Conservation (phyloP, 2,888 invertebrate species). For the Caenorhabditis sulstoni region DNA sequence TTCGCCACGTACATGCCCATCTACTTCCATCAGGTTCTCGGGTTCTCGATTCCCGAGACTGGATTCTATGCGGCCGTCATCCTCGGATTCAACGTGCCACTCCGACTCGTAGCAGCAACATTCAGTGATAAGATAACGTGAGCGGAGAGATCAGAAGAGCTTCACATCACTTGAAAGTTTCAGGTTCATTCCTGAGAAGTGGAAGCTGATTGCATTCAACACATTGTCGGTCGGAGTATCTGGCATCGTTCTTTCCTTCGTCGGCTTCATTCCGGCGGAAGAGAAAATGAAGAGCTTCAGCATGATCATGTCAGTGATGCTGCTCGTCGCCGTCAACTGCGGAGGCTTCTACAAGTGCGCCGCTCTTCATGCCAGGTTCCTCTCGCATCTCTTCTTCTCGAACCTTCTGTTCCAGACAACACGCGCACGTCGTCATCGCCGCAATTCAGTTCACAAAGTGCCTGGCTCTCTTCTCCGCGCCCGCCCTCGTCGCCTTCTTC, state of each 20-base stretch:
- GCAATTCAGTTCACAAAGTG: conserved; percentile 72
- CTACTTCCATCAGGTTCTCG: conserved; percentile 69
- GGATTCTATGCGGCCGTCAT: conserved; percentile 53
- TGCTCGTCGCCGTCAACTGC: conserved; percentile 38
- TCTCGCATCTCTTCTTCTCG: too few species aligned
- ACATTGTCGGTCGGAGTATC: conserved; percentile 51
- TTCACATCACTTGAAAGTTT: not conserved
- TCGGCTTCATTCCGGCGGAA: conserved; percentile 43
- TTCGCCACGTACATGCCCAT: conserved; percentile 69
- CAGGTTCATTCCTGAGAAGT: conserved; percentile 41
- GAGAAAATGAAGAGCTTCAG: conserved; percentile 16
- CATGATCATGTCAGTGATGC: conserved; percentile 25
- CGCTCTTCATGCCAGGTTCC: conserved; percentile 54
- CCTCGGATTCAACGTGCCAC: conserved; percentile 67
- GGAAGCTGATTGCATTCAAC: conserved; percentile 48
- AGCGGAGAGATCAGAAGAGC: not conserved
- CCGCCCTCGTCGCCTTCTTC: conserved; percentile 66
- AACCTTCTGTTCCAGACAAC: conserved; percentile 45
- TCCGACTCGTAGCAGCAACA: conserved; percentile 66
- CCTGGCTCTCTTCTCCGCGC: conserved; percentile 70
- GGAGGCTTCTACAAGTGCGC: conserved; percentile 61
- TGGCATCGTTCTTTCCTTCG: conserved; percentile 21
- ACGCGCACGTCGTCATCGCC: conserved; percentile 67
- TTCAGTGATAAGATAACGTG: conserved; percentile 67
- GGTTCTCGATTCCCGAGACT: conserved; percentile 49